phyloP scores from a whole-genome alignment of 2,797 vertebrate genomes.

The Takifugu rubripes region DNA sequence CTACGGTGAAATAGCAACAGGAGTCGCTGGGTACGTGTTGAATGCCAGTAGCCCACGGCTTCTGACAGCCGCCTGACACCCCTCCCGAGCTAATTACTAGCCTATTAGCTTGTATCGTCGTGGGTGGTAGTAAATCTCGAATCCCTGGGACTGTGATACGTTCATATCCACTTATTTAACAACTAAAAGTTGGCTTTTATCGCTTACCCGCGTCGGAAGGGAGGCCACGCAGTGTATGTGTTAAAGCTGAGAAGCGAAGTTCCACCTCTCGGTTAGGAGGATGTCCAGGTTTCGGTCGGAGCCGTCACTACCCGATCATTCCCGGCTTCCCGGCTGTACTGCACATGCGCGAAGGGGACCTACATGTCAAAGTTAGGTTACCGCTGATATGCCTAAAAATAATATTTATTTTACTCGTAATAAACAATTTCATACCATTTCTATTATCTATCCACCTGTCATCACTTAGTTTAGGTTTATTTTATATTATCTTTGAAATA shows the following conservation, averaged over 20 bases:
- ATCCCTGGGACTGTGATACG: constrained; percentile 32
- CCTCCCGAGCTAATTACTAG: constrained; percentile 50
- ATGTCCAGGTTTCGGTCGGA: constrained; percentile 48
- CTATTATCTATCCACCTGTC: too few species aligned
- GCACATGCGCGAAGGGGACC: neutral
- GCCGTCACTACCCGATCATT: constrained; percentile 49
- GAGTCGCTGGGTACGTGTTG: constrained; percentile 45
- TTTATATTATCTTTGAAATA: too few species aligned
- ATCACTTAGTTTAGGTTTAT: too few species aligned
- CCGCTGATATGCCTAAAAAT: neutral
- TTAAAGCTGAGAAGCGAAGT: neutral
- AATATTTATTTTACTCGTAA: too few species aligned
- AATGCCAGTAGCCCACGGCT: constrained; percentile 39
- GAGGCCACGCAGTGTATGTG: neutral
- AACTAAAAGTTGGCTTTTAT: neutral
- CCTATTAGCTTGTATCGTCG: constrained; percentile 55
- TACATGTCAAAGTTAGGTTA: neutral
- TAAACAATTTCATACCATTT: too few species aligned
- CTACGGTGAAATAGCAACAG: neutral
- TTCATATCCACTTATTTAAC: neutral
- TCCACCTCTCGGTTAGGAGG: constrained; percentile 14
- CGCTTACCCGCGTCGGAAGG: constrained; percentile 52
- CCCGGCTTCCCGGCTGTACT: neutral
- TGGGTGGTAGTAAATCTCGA: constrained; percentile 52
- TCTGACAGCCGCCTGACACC: constrained; percentile 33